Conservation (phyloP, 2,888 invertebrate species). For the Apeira syringaria region DNA sequence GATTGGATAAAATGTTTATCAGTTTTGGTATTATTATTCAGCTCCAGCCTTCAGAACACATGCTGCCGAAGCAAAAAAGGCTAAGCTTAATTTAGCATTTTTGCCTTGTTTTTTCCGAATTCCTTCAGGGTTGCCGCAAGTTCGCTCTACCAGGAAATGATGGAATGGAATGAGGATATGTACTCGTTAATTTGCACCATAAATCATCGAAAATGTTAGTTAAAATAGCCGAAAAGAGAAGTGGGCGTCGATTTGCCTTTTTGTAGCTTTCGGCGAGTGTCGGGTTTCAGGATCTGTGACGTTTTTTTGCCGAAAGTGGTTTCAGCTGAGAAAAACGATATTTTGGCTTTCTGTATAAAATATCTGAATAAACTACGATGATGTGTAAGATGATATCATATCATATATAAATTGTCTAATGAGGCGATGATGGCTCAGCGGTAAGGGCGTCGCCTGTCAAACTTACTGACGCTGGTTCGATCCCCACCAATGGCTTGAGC, state of each 20-base stretch:
- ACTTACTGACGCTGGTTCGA: no score
- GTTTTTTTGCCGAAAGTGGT: no score
- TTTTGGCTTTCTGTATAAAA: no score
- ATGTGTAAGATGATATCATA: no score
- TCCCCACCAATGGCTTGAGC: no score
- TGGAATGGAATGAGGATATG: slow-evolving; percentile 80
- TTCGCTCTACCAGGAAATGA: slow-evolving; percentile 82
- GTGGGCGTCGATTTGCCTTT: slow-evolving; percentile 60
- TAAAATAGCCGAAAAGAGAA: slow-evolving; percentile 49
- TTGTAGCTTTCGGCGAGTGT: slow-evolving; percentile 60
- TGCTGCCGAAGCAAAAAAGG: slow-evolving; percentile 27
- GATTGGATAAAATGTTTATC: no score
- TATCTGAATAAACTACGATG: no score
- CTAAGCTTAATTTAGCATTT: slow-evolving; percentile 48
- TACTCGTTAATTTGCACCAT: slow-evolving; percentile 83
- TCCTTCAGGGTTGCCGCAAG: slow-evolving; percentile 62
- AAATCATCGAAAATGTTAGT: slow-evolving; percentile 80
- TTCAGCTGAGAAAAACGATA: no score
- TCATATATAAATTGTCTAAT: no score
- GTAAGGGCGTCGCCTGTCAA: no score
- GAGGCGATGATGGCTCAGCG: no score
- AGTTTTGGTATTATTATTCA: no score
- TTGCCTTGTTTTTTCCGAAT: slow-evolving; percentile 56
- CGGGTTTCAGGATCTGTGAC: slow-evolving; percentile 59
- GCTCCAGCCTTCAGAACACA: slow-evolving; percentile 1